Conservation (phyloP, 2,888 invertebrate species). For the Athalia cordata region DNA sequence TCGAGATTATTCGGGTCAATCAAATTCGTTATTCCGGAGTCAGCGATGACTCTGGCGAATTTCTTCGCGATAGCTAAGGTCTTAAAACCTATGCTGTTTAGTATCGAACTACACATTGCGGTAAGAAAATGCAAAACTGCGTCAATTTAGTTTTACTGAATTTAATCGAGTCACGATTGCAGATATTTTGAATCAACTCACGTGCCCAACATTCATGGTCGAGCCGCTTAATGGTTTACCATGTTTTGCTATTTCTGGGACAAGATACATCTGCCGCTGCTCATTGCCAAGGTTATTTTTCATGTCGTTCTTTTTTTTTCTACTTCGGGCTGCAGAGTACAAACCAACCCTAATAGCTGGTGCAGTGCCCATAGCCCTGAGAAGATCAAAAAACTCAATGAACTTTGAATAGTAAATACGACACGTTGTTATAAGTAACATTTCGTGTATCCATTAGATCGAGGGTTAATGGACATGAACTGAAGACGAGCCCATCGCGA, state of each 20-base stretch:
- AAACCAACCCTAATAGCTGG: not conserved
- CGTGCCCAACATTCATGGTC: conserved; percentile 39
- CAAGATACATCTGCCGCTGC: not conserved
- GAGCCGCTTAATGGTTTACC: conserved; percentile 31
- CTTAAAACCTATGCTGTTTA: too few relatives aligned
- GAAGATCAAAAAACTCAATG: too few relatives aligned
- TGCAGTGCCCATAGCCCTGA: not conserved
- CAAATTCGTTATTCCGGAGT: too few relatives aligned
- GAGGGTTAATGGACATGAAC: conserved; percentile 19
- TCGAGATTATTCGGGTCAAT: too few relatives aligned
- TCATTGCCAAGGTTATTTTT: conserved; percentile 27
- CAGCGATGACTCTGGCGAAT: too few relatives aligned
- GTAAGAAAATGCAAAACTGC: conserved; percentile 6
- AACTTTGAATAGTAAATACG: not conserved
- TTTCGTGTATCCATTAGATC: conserved; percentile 24
- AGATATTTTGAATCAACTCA: conserved; percentile 44
- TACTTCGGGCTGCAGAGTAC: not conserved
- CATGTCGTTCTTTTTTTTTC: not conserved
- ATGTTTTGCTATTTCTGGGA: conserved; percentile 27
- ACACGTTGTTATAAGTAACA: conserved; percentile 25
- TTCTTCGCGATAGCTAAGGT: too few relatives aligned
- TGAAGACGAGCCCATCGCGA: not conserved
- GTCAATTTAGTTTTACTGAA: conserved; percentile 1
- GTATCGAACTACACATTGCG: too few relatives aligned
- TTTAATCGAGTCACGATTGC: conserved; percentile 24